Percentiles rank a stretch among this genome's conserved stretches.
Evolutionary conservation across 2,888 invertebrate genomes (phyloP).

Genomic region (Ecliptopera silaceata): DNA sequence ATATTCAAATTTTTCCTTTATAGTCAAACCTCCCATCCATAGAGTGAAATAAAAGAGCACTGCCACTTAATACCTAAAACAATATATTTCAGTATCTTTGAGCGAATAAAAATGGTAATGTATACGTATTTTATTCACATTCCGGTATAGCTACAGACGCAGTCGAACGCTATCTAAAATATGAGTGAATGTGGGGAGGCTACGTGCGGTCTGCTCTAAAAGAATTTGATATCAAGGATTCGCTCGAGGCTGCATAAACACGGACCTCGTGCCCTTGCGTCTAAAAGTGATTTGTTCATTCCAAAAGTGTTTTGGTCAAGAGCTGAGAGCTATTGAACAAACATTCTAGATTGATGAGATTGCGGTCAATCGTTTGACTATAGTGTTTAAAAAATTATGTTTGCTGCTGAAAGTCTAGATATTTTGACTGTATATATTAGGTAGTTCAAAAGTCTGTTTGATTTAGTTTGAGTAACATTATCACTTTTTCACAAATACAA

Average conservation of each 20-base stretch:
- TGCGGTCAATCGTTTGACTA: too few relatives aligned
- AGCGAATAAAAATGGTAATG: constrained; percentile 56
- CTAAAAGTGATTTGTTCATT: constrained; percentile 22
- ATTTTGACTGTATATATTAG: too few relatives aligned
- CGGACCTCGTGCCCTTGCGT: constrained; percentile 37
- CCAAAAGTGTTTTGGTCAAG: constrained; percentile 15
- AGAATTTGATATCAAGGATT: constrained; percentile 79
- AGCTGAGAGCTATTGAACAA: too few relatives aligned
- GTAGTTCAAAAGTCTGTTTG: too few relatives aligned
- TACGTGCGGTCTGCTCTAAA: constrained; percentile 74
- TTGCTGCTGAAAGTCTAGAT: too few relatives aligned
- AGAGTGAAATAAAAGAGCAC: constrained; percentile 44
- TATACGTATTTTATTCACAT: constrained; percentile 70
- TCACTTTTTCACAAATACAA: too few relatives aligned
- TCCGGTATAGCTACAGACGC: constrained; percentile 57
- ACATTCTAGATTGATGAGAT: too few relatives aligned
- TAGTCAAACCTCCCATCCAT: constrained; percentile 36
- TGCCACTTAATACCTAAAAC: constrained; percentile 40
- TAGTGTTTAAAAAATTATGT: too few relatives aligned
- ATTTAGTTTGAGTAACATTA: too few relatives aligned
- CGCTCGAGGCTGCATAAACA: constrained; percentile 54
- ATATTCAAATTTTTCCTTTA: constrained; percentile 25
- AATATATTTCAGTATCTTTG: constrained; percentile 56
- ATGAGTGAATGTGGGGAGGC: constrained; percentile 66
- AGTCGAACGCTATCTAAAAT: constrained; percentile 77